phyloP scores from a whole-genome alignment of 2,888 invertebrate genomes.

The Perizoma flavofasciatum region DNA sequence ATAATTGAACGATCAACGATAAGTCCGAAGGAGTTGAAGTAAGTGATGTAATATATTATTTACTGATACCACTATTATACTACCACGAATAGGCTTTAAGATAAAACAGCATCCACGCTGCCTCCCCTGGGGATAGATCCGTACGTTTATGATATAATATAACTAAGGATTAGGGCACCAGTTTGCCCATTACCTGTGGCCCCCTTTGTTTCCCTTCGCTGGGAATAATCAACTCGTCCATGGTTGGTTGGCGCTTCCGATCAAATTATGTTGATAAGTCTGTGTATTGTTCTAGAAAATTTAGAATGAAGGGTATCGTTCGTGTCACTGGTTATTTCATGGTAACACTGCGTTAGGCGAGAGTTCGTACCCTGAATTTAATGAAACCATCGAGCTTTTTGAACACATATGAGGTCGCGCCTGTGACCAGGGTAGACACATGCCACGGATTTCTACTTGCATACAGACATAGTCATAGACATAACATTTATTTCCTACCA shows the following conservation, averaged over 20 bases:
- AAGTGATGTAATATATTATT: too few relatives aligned
- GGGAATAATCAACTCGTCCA: slow-evolving; percentile 28
- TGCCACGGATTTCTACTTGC: too few relatives aligned
- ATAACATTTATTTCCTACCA: too few relatives aligned
- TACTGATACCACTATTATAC: too few relatives aligned
- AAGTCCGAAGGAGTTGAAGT: too few relatives aligned
- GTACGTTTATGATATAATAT: slow-evolving; percentile 42
- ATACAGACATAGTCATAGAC: too few relatives aligned
- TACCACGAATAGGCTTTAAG: too few relatives aligned
- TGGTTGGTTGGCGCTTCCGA: slow-evolving; percentile 6
- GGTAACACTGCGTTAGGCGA: neutral
- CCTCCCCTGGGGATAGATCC: slow-evolving; percentile 20
- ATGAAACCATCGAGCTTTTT: neutral
- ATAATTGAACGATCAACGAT: too few relatives aligned
- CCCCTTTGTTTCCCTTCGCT: slow-evolving; percentile 25
- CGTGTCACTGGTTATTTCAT: too few relatives aligned
- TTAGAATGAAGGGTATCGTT: too few relatives aligned
- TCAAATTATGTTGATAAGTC: slow-evolving; percentile 15
- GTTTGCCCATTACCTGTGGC: slow-evolving; percentile 38
- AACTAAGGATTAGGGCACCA: slow-evolving; percentile 46
- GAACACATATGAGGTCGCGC: too few relatives aligned
- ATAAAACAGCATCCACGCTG: neutral
- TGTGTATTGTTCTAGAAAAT: slow-evolving; percentile 9
- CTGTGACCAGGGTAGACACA: too few relatives aligned
- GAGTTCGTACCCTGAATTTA: neutral